These are phyloP conservation scores for Pungitius pungitius DNA, from an alignment of 2,113 vertebrate genomes.

Conservation along the genomic window DNA sequence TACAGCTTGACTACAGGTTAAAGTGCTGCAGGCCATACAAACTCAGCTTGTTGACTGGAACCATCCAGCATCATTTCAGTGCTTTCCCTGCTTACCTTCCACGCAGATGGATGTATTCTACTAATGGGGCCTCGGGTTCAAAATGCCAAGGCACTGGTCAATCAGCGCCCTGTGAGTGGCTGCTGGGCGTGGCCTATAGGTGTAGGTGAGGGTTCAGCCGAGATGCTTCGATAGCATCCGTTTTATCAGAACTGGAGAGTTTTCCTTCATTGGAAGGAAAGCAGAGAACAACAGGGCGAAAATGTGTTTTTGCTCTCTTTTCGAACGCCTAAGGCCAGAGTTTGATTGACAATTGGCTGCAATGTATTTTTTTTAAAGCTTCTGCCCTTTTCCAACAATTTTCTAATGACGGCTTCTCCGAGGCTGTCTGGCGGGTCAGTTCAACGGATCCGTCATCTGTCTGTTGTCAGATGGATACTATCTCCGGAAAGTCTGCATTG, in stretches of 20 bases:
- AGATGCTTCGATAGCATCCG: not conserved
- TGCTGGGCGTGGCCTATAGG: not conserved
- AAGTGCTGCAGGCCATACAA: slow-evolving; percentile 30
- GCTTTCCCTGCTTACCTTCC: not conserved
- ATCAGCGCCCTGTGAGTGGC: not conserved
- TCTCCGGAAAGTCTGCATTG: not conserved
- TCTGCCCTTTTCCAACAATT: not conserved
- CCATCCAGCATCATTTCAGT: not conserved
- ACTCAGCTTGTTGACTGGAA: slow-evolving; percentile 10
- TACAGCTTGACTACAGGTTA: slow-evolving; percentile 30
- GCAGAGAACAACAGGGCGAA: not conserved
- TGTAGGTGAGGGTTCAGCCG: not conserved
- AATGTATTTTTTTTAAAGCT: not conserved
- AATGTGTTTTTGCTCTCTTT: not conserved
- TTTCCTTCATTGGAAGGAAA: not conserved
- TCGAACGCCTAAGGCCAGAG: not conserved
- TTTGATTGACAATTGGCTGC: slow-evolving; percentile 1
- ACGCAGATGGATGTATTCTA: not conserved
- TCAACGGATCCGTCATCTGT: not conserved
- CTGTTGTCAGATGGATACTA: not conserved
- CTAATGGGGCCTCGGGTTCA: not conserved
- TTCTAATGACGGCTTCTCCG: not conserved
- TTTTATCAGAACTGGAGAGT: not conserved
- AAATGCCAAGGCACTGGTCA: not conserved
- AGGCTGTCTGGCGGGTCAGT: not conserved